A percentile compares a stretch with the other conserved stretches of the same genome.
phyloP scores from a whole-genome alignment of 2,113 vertebrate species.

The Thunnus thynnus region DNA sequence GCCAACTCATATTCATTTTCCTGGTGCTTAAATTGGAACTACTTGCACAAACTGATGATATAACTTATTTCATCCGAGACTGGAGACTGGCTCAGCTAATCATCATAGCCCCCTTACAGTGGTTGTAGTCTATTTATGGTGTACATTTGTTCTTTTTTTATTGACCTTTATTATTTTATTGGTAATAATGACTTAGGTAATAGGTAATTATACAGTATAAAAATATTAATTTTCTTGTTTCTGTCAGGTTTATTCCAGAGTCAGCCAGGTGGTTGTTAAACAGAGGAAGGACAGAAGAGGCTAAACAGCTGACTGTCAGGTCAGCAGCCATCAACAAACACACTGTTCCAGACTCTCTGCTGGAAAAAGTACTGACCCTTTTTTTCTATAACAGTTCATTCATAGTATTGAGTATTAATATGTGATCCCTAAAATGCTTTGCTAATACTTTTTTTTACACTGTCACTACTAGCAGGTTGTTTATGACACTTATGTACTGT shows the following conservation, averaged over 20 bases:
- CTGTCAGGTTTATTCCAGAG: constrained; percentile 87
- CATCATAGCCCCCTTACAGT: constrained; percentile 70
- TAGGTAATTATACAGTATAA: too few species aligned
- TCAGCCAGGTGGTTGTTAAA: constrained; percentile 89
- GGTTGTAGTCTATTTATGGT: constrained; percentile 81
- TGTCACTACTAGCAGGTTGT: too few species aligned
- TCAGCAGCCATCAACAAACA: constrained; percentile 83
- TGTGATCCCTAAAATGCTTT: too few species aligned
- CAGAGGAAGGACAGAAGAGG: constrained; percentile 81
- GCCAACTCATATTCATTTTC: too few species aligned
- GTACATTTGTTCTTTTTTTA: constrained; percentile 20
- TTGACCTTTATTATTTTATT: accelerated
- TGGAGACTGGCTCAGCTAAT: constrained; percentile 87
- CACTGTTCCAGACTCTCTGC: constrained; percentile 73
- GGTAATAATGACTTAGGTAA: too few species aligned
- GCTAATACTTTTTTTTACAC: too few species aligned
- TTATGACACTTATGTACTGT: too few species aligned
- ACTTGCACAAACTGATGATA: too few species aligned
- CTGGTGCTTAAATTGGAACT: too few species aligned
- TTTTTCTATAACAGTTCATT: too few species aligned
- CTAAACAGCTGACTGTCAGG: constrained; percentile 83
- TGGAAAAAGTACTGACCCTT: constrained; percentile 80
- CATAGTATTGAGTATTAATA: too few species aligned
- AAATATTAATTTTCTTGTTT: not conserved
- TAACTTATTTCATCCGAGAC: constrained; percentile 77